phyloP scores from a whole-genome alignment of 2,113 vertebrate genomes.

The Misgurnus mizolepis region DNA sequence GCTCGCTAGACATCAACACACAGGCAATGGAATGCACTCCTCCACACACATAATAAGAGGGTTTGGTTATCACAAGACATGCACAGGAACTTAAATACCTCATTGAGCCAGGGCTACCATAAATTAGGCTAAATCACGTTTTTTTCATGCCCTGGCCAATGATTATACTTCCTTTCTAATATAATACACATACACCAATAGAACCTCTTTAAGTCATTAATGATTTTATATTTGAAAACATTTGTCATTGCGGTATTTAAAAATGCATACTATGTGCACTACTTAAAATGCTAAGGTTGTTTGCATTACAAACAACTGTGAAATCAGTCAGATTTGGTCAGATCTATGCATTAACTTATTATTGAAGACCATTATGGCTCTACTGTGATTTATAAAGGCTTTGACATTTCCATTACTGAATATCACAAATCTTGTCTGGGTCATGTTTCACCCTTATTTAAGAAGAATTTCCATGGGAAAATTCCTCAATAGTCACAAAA shows the following conservation, averaged over 20 bases:
- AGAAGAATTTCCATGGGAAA: no score
- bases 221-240: constrained; percentile 9
- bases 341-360: no score
- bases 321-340: no score
- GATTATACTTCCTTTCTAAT: neutral
- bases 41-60: constrained; percentile 17
- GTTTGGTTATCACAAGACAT: constrained; percentile 29
- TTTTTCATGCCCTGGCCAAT: neutral
- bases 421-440: no score
- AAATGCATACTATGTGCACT: neutral
- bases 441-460: no score
- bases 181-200: constrained; percentile 1
- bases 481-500: no score
- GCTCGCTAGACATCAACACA: constrained; percentile 2
- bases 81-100: constrained; percentile 20
- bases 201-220: neutral
- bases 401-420: no score
- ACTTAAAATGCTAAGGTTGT: no score
- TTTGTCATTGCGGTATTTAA: neutral
- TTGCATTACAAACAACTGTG: no score
- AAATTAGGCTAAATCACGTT: constrained; percentile 31
- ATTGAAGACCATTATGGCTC: no score
- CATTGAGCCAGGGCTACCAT: constrained; percentile 2
- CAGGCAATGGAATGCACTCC: constrained; percentile 40
- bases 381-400: no score